These are phyloP conservation scores for Andrena trimmerana DNA, from an alignment of 2,888 invertebrate species.

Conservation along the genomic window DNA sequence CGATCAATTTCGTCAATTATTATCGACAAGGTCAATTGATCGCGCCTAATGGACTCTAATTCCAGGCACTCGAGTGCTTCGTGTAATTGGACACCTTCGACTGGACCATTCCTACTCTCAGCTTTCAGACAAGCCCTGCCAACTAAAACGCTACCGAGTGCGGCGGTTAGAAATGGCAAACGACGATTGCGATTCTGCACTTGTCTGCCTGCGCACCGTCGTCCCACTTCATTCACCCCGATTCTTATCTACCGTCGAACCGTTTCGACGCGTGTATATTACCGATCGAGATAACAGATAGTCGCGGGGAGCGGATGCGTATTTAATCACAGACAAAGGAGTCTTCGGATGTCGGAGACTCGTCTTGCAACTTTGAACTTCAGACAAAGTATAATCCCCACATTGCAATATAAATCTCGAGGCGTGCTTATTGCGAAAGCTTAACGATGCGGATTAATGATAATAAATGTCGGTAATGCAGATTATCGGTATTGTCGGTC, in stretches of 20 bases:
- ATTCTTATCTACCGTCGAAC: neutral
- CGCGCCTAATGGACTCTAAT: neutral
- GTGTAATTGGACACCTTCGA: neutral
- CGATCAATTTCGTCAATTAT: neutral
- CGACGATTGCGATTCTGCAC: constrained; percentile 2
- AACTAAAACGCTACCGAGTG: constrained; percentile 16
- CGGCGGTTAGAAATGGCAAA: constrained; percentile 8
- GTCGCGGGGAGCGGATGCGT: too few species aligned
- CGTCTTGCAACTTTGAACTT: constrained; percentile 5
- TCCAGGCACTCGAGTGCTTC: neutral
- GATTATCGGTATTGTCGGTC: neutral
- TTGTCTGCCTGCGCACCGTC: too few species aligned
- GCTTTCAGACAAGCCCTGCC: constrained; percentile 27
- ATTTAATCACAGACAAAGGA: too few species aligned
- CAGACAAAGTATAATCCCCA: neutral
- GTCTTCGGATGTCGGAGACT: constrained; percentile 16
- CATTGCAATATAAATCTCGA: neutral
- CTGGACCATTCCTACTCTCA: constrained; percentile 29
- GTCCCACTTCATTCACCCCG: too few species aligned
- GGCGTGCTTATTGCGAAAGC: constrained; percentile 16
- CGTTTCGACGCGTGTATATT: neutral
- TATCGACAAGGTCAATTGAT: neutral
- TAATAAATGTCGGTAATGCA: neutral
- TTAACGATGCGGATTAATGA: neutral
- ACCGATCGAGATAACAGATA: neutral